Evolutionary conservation across 2,888 invertebrate genomes (phyloP).

Genomic region (Plemyria rubiginata): DNA sequence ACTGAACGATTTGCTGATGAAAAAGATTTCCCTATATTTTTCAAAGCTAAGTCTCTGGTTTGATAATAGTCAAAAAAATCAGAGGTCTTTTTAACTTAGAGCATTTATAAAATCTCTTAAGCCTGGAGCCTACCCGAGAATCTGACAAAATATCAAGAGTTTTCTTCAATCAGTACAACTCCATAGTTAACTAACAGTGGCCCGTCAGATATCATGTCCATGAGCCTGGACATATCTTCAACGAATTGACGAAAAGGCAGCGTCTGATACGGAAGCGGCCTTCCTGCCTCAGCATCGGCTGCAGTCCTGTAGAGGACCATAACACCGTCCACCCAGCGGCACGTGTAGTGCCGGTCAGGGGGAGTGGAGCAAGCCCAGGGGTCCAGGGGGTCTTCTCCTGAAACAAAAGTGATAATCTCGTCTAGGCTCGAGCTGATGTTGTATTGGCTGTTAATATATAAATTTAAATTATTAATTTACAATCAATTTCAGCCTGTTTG

Average conservation of each 20-base stretch:
- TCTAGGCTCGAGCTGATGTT: too few relatives aligned
- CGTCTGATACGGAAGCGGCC: conserved; percentile 87
- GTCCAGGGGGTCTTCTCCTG: conserved; percentile 86
- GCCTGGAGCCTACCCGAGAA: too few relatives aligned
- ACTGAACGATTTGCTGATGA: conserved; percentile 95
- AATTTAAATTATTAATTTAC: too few relatives aligned
- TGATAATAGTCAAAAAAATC: too few relatives aligned
- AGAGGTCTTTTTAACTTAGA: too few relatives aligned
- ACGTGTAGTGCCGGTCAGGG: conserved; percentile 87
- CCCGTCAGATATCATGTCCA: conserved; percentile 96
- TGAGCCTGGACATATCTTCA: conserved; percentile 92
- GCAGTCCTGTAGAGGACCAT: conserved; percentile 88
- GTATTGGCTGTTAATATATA: too few relatives aligned
- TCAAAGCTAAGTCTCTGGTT: too few relatives aligned
- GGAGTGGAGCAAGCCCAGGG: conserved; percentile 92
- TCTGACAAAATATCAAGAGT: too few relatives aligned
- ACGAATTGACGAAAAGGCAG: conserved; percentile 91
- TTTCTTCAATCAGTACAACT: background rate
- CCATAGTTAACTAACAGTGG: conserved; percentile 93
- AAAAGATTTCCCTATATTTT: too few relatives aligned
- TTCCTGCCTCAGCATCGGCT: conserved; percentile 79
- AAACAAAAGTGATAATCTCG: background rate
- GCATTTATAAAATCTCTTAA: too few relatives aligned
- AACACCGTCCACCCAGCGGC: conserved; percentile 90
- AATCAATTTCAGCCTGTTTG: too few relatives aligned